These are phyloP conservation scores for Megaceryle torquata DNA, from an alignment of 2,113 vertebrate species.

Conservation along the genomic window DNA sequence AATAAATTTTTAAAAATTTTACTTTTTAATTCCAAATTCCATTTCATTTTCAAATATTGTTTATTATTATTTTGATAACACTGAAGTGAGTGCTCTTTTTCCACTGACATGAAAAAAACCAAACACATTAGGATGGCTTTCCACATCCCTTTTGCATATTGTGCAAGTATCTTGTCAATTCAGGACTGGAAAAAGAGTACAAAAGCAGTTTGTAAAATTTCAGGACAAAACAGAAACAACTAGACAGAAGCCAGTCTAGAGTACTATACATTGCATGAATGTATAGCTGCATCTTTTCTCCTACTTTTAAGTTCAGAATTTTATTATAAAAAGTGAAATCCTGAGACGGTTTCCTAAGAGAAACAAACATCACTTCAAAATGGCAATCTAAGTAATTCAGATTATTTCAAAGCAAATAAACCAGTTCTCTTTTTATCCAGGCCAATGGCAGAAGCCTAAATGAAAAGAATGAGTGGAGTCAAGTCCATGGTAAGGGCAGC, in stretches of 20 bases:
- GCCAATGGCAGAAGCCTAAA: too few species aligned
- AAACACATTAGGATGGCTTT: neutral
- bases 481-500: too few species aligned
- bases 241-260: neutral
- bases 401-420: neutral
- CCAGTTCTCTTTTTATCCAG: neutral
- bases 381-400: neutral
- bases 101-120: neutral
- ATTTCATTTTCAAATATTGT: neutral
- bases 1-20: neutral
- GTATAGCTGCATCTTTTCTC: neutral
- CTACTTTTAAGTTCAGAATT: neutral
- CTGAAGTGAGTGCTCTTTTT: neutral
- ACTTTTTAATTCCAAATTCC: neutral
- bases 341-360: neutral
- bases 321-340: neutral
- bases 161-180: neutral
- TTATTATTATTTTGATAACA: neutral
- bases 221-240: neutral
- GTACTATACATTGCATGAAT: neutral
- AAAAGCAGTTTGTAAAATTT: neutral
- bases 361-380: neutral
- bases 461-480: too few species aligned
- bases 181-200: neutral
- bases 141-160: neutral